Conservation (phyloP, 2,113 vertebrate species). For the Cryptomyrus ogoouensis region DNA sequence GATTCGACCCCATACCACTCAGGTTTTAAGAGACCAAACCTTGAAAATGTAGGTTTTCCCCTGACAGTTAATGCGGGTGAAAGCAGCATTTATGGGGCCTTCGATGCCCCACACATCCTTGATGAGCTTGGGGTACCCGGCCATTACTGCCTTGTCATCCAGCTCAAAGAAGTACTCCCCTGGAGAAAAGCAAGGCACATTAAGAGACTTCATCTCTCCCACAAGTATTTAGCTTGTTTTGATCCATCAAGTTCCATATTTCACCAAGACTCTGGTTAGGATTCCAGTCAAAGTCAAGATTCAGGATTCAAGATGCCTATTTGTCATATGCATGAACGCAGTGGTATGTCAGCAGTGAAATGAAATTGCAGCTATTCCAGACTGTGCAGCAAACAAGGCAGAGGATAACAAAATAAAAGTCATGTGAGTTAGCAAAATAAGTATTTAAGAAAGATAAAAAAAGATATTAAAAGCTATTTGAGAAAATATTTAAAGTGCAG, state of each 20-base stretch:
- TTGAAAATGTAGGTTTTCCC: slow-evolving; percentile 93
- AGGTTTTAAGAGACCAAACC: slow-evolving; percentile 52
- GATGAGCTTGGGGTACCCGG: slow-evolving; percentile 87
- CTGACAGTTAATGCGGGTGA: slow-evolving; percentile 93
- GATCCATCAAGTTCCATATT: not conserved
- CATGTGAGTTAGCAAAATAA: not conserved
- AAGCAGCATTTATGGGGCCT: slow-evolving; percentile 85
- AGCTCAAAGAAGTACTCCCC: slow-evolving; percentile 83
- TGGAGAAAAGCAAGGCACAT: not conserved
- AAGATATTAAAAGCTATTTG: not conserved
- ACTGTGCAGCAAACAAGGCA: not conserved
- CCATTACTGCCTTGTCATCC: slow-evolving; percentile 64
- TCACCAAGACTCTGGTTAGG: not conserved
- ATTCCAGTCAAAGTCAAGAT: not conserved
- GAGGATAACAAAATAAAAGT: not conserved
- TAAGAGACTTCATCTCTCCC: not conserved
- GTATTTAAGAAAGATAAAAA: not conserved
- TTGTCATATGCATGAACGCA: too few species aligned
- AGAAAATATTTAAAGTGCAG: not conserved
- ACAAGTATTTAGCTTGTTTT: not conserved
- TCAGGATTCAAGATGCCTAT: not conserved
- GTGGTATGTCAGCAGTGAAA: not conserved
- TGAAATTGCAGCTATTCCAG: not conserved
- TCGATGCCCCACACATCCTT: slow-evolving; percentile 82
- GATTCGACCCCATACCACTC: not conserved